A percentile compares a stretch with the other conserved stretches of the same genome.
Evolutionary conservation across 2,113 vertebrate species (phyloP).

Genomic region (Crotalus viridis): DNA sequence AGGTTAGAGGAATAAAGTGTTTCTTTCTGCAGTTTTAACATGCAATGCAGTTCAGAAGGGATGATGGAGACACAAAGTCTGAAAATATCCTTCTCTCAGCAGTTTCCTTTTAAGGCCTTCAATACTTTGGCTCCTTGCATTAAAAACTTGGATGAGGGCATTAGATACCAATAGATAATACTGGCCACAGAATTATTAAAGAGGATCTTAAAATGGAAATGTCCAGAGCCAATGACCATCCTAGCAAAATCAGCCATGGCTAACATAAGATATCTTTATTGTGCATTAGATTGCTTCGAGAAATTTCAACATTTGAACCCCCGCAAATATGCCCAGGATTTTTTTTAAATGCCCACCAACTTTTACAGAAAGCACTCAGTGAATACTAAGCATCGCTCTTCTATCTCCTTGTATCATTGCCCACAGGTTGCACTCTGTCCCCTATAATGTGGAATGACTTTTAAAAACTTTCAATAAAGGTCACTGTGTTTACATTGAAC

Average conservation of each 20-base stretch:
- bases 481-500: conserved; percentile 45
- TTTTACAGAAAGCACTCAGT: conserved; percentile 17
- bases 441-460: conserved; percentile 19
- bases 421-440: conserved; percentile 1
- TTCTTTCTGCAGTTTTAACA: neutral
- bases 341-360: conserved; percentile 20
- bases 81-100: neutral
- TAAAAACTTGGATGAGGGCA: neutral
- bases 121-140: neutral
- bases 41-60: neutral
- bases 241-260: neutral
- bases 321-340: neutral
- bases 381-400: conserved; percentile 48
- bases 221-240: neutral
- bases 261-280: conserved; percentile 15
- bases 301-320: neutral
- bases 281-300: neutral
- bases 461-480: conserved; percentile 59
- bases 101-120: neutral
- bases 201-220: neutral
- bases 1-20: neutral
- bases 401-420: conserved; percentile 19
- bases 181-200: neutral
- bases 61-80: neutral
- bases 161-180: neutral